phyloP scores from a whole-genome alignment of 2,113 vertebrate species.

The Macquaria australasica region DNA sequence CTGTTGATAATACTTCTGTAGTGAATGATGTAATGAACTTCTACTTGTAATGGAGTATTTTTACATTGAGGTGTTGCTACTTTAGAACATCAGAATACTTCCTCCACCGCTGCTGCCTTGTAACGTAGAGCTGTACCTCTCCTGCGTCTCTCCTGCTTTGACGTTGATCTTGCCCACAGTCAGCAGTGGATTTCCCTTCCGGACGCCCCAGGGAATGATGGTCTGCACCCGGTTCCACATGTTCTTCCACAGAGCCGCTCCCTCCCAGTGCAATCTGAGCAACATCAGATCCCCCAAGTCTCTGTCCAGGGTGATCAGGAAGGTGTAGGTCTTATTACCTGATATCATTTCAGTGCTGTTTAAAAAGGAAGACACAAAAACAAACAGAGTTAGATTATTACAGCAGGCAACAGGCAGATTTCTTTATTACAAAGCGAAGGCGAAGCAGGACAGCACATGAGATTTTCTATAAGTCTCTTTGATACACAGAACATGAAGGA shows the following conservation, averaged over 20 bases:
- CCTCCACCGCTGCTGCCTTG: background rate
- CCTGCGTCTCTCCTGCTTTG: constrained; percentile 94
- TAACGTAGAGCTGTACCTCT: constrained; percentile 83
- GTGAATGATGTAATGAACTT: background rate
- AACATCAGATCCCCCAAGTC: constrained; percentile 91
- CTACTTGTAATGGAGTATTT: background rate
- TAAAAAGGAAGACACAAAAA: background rate
- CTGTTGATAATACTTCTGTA: background rate
- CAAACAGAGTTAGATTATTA: background rate
- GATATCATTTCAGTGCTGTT: constrained; percentile 85
- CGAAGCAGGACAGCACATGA: constrained; percentile 26
- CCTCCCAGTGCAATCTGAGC: constrained; percentile 91
- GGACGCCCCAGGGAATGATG: constrained; percentile 87
- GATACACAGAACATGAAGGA: constrained; percentile 48
- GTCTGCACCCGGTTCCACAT: constrained; percentile 90
- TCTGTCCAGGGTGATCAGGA: constrained; percentile 90
- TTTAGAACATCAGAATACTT: background rate
- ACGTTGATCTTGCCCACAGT: constrained; percentile 86
- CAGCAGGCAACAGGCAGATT: background rate
- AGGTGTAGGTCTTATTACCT: constrained; percentile 90
- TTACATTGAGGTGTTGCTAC: background rate
- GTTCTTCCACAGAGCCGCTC: constrained; percentile 86
- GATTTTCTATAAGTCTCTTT: constrained; percentile 30
- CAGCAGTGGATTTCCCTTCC: constrained; percentile 77
- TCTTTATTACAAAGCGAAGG: constrained; percentile 3